Percentiles rank a stretch among this genome's conserved stretches.
Evolutionary conservation across 2,888 invertebrate genomes (phyloP).

Genomic region (Thelaira solivaga): DNA sequence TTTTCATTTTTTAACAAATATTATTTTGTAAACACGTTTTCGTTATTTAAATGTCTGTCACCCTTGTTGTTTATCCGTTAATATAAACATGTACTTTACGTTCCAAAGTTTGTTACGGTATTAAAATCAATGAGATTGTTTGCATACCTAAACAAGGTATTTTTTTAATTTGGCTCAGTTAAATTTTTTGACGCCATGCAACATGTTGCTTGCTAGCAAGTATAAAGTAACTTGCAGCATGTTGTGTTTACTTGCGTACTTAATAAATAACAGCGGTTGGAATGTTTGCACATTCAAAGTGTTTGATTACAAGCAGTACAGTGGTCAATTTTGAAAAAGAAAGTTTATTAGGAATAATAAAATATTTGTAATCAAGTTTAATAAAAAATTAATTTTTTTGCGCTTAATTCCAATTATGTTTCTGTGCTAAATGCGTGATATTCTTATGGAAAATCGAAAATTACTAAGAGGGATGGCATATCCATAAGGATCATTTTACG

Average conservation of each 20-base stretch:
- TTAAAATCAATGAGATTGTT: conserved; percentile 24
- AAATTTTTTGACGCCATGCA: not conserved
- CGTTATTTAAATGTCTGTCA: not conserved
- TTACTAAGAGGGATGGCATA: too few species aligned
- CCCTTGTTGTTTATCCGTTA: conserved; percentile 44
- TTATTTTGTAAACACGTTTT: conserved; percentile 18
- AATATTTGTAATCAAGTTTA: too few species aligned
- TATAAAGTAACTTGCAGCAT: conserved; percentile 5
- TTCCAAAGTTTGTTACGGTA: conserved; percentile 55
- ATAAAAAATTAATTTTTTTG: too few species aligned
- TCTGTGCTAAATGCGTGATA: too few species aligned
- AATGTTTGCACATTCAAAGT: too few species aligned
- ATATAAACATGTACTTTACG: conserved; percentile 37
- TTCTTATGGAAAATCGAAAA: too few species aligned
- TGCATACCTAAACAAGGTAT: conserved; percentile 19
- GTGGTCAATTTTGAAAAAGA: too few species aligned
- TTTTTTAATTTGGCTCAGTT: not conserved
- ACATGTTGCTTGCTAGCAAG: conserved; percentile 28
- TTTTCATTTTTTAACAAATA: not conserved
- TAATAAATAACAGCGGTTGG: too few species aligned
- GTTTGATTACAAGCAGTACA: not conserved
- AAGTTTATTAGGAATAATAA: too few species aligned
- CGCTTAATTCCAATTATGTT: too few species aligned
- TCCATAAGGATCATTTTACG: too few species aligned
- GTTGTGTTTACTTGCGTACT: conserved; percentile 34